Conservation (phyloP, 2,113 vertebrate species). For the Chaetops frenatus region DNA sequence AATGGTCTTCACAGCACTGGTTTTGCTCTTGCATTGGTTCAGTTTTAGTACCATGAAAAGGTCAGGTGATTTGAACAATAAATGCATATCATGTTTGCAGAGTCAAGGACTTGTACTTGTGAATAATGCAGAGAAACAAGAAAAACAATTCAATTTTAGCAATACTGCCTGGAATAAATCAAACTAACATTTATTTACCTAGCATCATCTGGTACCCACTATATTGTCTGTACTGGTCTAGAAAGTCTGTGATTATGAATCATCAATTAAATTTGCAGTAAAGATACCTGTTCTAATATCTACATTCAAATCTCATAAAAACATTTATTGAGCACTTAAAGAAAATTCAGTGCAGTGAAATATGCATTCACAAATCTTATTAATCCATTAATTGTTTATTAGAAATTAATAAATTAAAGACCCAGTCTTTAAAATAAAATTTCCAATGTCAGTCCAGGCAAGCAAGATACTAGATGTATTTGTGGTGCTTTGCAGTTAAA, state of each 20-base stretch:
- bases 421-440: neutral
- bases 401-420: too few relatives aligned
- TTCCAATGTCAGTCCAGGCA: neutral
- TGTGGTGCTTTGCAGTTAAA: neutral
- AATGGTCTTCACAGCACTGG: neutral
- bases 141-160: neutral
- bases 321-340: neutral
- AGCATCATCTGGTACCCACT: neutral
- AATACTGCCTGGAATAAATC: neutral
- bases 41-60: neutral
- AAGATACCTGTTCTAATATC: neutral
- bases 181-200: neutral
- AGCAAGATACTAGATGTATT: neutral
- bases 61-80: neutral
- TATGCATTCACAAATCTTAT: neutral
- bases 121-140: neutral
- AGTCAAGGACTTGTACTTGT: neutral
- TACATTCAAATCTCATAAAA: neutral
- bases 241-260: neutral
- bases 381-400: neutral
- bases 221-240: neutral
- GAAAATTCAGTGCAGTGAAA: neutral
- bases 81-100: neutral
- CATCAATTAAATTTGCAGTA: neutral
- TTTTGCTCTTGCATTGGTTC: neutral